Conservation (phyloP, 2,888 invertebrate species). For the Oasisia sp. region DNA sequence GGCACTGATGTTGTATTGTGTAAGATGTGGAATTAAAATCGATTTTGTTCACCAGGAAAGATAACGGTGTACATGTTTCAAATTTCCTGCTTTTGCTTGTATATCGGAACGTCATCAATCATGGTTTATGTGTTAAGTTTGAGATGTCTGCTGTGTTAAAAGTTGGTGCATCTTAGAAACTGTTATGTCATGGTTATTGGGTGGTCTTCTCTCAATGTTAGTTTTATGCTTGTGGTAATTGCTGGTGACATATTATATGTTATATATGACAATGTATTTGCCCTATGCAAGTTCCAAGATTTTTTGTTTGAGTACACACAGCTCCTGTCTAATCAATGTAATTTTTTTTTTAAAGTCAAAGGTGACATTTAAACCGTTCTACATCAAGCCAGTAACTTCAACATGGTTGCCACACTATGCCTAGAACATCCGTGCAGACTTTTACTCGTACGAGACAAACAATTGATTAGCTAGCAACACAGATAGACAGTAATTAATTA, state of each 20-base stretch:
- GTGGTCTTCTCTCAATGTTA: neutral
- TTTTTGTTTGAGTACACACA: no score
- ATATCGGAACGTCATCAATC: neutral
- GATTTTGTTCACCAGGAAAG: neutral
- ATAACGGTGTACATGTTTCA: neutral
- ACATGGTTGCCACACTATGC: neutral
- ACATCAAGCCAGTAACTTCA: neutral
- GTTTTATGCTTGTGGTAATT: neutral
- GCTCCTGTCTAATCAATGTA: neutral
- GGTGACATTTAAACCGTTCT: neutral
- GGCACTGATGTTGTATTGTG: neutral
- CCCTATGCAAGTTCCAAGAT: no score
- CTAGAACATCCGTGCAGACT: neutral
- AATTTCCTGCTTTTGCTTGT: neutral
- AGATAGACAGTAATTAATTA: neutral
- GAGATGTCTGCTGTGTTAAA: neutral
- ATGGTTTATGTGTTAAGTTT: neutral
- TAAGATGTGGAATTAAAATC: neutral
- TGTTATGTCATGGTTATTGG: neutral
- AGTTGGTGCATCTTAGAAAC: neutral
- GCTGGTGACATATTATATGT: no score
- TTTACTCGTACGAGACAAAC: neutral
- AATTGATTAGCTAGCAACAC: constrained; percentile 1
- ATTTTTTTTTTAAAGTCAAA: neutral
- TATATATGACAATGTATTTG: no score